Conservation (phyloP, 2,113 vertebrate genomes). For the Marmota flaviventris region DNA sequence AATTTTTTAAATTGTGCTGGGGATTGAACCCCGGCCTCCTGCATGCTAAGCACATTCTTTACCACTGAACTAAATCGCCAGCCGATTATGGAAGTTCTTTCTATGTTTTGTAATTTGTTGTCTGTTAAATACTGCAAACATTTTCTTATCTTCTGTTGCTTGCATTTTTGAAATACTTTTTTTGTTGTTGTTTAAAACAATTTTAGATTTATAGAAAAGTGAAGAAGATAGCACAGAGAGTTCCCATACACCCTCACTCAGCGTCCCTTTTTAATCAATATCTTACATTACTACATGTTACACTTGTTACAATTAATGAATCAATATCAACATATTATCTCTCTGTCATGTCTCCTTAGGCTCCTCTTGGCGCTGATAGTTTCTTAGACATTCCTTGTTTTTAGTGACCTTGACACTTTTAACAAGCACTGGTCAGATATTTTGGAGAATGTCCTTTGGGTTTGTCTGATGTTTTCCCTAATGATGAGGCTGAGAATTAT, state of each 20-base stretch:
- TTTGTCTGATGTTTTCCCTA: background rate
- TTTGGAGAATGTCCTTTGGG: background rate
- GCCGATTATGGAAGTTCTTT: background rate
- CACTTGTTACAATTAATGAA: background rate
- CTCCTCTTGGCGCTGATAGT: background rate
- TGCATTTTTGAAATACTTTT: background rate
- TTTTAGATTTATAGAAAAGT: slow-evolving; percentile 1
- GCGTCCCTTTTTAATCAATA: background rate
- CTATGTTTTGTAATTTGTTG: background rate
- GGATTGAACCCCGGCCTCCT: background rate
- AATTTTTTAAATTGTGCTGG: background rate
- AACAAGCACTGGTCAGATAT: background rate
- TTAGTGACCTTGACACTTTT: background rate
- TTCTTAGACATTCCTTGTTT: background rate
- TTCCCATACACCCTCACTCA: background rate
- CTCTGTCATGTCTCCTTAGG: background rate
- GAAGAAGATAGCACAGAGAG: background rate
- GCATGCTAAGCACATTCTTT: background rate
- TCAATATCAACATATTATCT: background rate
- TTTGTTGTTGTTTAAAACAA: background rate
- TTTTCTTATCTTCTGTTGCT: background rate
- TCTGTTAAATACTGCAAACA: background rate
- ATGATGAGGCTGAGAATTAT: background rate
- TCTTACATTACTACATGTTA: background rate
- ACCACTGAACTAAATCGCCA: background rate